Evolutionary conservation across 2,113 vertebrate species (phyloP).

Genomic region (Archocentrus centrarchus): DNA sequence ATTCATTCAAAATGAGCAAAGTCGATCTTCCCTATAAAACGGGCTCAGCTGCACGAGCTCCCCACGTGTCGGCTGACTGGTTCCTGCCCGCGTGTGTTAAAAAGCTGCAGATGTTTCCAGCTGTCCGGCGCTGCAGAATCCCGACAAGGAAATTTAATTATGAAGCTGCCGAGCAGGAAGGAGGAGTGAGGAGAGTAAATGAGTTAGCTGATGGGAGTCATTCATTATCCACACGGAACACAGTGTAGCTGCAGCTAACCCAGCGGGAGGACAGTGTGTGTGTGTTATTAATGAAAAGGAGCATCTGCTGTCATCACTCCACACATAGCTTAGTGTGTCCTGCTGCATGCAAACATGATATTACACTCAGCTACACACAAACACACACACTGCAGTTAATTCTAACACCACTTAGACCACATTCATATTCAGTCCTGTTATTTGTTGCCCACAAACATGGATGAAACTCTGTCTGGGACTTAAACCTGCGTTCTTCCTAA

Average conservation of each 20-base stretch:
- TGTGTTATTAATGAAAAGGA: slow-evolving; percentile 42
- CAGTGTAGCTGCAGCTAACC: background rate
- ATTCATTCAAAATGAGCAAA: accelerated
- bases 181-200: slow-evolving; percentile 32
- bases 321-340: background rate
- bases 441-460: background rate
- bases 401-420: background rate
- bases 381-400: accelerated
- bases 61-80: background rate
- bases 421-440: accelerated
- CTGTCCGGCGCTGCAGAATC: slow-evolving; percentile 1
- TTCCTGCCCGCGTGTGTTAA: background rate
- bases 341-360: background rate
- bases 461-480: background rate
- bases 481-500: background rate
- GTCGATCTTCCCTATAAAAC: background rate
- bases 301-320: slow-evolving; percentile 34
- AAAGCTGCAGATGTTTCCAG: background rate
- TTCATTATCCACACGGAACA: slow-evolving; percentile 53
- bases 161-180: slow-evolving; percentile 9
- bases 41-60: background rate
- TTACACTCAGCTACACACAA: background rate
- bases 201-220: slow-evolving; percentile 41
- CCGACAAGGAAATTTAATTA: slow-evolving; percentile 31
- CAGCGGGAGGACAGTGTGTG: background rate